Evolutionary conservation across 2,797 vertebrate species (phyloP).

Genomic region (Hipposideros larvatus): DNA sequence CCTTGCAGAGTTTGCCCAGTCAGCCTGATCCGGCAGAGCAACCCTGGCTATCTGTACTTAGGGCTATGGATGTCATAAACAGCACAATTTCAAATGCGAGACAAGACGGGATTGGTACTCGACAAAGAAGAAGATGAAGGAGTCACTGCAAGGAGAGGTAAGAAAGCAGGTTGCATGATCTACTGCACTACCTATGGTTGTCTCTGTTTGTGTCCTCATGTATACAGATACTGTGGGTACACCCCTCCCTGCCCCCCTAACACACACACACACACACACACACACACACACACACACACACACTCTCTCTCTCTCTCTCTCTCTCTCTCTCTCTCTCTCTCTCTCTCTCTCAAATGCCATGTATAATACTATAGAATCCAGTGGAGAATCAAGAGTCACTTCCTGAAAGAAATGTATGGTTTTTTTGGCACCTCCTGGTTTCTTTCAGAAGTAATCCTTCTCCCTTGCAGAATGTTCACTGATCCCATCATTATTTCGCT

Average conservation of each 20-base stretch:
- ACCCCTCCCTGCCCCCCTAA: background rate
- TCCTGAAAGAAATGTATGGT: background rate
- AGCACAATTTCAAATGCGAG: constrained; percentile 21
- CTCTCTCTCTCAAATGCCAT: background rate
- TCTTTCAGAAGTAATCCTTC: background rate
- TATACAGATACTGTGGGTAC: too few relatives aligned
- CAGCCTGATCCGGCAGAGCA: background rate
- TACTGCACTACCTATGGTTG: rapidly evolving
- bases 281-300: too few relatives aligned
- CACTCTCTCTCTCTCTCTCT: too few relatives aligned
- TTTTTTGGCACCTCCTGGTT: background rate
- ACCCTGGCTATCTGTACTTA: background rate
- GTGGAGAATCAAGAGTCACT: background rate
- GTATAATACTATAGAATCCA: background rate
- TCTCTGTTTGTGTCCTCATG: background rate
- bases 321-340: too few relatives aligned
- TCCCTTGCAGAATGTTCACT: background rate
- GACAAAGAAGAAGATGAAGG: background rate
- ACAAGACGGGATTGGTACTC: background rate
- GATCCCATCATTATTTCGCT: background rate
- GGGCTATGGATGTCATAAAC: background rate
- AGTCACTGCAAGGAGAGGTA: background rate
- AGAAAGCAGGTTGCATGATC: background rate
- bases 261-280: too few relatives aligned
- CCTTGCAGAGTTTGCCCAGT: background rate